Base-by-base conservation (phyloP, 2,113 vertebrate species). In the Alouatta palliata region DNA sequence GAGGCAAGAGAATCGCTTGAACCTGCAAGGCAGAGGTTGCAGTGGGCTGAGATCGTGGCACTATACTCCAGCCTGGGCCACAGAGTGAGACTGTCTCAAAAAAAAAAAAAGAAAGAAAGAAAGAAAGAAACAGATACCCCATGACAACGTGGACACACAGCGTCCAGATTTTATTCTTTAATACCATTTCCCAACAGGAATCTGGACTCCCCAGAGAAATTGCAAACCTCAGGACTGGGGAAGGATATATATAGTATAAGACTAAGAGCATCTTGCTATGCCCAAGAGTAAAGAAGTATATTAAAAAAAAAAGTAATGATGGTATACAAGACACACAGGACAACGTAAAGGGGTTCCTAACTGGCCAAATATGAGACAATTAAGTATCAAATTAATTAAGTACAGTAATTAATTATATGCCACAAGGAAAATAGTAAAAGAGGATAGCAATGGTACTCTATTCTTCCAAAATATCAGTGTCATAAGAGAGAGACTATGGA, bases 391-490 rank as follows among this genome's bases (percentile, higher is more conserved):
- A 91, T 75, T 86, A 90, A 88, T 76, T 32, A 81, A 91, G 27
- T 64, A 81, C 23, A 82, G 17, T 76, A 93, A 71, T 89, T 13
- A 91, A 66, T 87, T 91, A 84, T 87, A 89, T 95, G 61, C 43
- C 49, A 56, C 47, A 70, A 40, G 40, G 21, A 68, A 83, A 91
- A 23, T 94, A 35, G 64, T 56, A 93, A 90, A 84, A 94, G 13
- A 43, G 3, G 23, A 61, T 73, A 19, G 25, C 52, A 52, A 52
- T 21, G 27, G 35, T 82, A 92, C 61, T 82, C 68, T 52, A 58
- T 17, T 82, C 76, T 96, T 95, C 5, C 87, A 94, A 97, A 84
- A 90, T 79, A 37, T 85, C 87, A 96, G 1, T 30, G 45, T 71
- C 56, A 95, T 79, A 47, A 68, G 86, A 82, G 23, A 90, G 79